Evolutionary conservation across 2,888 invertebrate species (phyloP), one percentile per base, ranked within the genome.

Genomic region (Bugula neritina): DNA sequence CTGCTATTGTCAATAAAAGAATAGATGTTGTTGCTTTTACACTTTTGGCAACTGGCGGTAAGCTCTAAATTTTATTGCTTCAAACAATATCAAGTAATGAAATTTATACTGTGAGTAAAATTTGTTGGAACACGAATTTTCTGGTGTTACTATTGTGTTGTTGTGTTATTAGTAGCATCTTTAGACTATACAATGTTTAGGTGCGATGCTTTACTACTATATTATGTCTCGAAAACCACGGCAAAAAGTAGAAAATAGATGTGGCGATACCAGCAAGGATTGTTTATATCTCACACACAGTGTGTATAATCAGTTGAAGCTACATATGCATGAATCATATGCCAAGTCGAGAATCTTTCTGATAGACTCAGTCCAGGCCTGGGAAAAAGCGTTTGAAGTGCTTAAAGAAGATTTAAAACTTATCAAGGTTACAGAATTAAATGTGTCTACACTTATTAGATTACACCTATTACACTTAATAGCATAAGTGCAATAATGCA

Each of bases 351-450:
- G 5, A 17, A 76, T 77, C 23, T 69, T 72, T 70, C 27, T 78
- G 13, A 72, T 78, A 23, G 72, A 73, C 25, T 73, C 73, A 52
- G 71, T 71, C 43, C 72, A 73, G 55, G 72, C 76, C 54, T 79
- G 79, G 78, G 77, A 78, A 10, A 63, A 71, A 43, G 43, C 75
- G 5, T 77, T 73, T 52, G 73, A 74, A 27, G 10, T 25, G 5
- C 72, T 78, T 34, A 27, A 27, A 69, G n/a, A 23, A 54, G 55
- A 71, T 31, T 3, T 55, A 17, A 25, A 17, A n/a, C n/a, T 23
- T 13, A 5, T 55, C 55, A 55, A 55, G n/a, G 55, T 55, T 17
- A n/a, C 10, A n/a, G n/a, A n/a, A n/a, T n/a, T n/a, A n/a, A n/a
- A n/a, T n/a, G n/a, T n/a, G n/a, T n/a, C n/a, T n/a, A n/a, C n/a